These are phyloP conservation scores for Drosophila pseudotalamancana DNA, from an alignment of 2,888 invertebrate species.

Conservation along the genomic window DNA sequence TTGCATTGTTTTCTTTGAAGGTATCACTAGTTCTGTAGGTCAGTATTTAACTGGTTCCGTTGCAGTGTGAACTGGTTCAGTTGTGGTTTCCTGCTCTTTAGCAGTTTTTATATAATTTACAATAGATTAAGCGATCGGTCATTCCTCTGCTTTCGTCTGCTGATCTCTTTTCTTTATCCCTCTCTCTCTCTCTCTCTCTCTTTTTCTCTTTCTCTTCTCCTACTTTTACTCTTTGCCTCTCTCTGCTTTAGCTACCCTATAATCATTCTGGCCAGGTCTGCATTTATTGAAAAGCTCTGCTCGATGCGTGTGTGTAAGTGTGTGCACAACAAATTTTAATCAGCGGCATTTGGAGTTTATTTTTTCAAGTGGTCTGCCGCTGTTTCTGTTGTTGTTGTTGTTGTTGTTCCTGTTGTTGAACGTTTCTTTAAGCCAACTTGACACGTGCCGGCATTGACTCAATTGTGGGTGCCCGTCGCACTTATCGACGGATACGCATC, in stretches of 20 bases:
- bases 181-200: neutral
- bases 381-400: conserved; percentile 5
- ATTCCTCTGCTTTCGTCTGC: too few relatives aligned
- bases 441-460: conserved; percentile 45
- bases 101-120: too few relatives aligned
- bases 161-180: neutral
- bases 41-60: conserved; percentile 5
- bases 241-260: neutral
- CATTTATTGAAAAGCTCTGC: conserved; percentile 42
- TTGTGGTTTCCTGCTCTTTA: too few relatives aligned
- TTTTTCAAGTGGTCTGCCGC: conserved; percentile 24
- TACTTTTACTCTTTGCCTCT: neutral
- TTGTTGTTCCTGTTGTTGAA: conserved; percentile 11
- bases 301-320: neutral
- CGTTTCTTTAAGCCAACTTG: conserved; percentile 28
- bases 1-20: neutral
- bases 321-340: conserved; percentile 21
- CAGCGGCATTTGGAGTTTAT: conserved; percentile 10
- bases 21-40: neutral
- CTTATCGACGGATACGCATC: conserved; percentile 49
- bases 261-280: conserved; percentile 15
- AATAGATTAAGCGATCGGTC: too few relatives aligned
- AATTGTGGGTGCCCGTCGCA: neutral
- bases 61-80: neutral
- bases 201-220: neutral